phyloP scores from a whole-genome alignment of 2,797 vertebrate species.

The Bufotes viridis region DNA sequence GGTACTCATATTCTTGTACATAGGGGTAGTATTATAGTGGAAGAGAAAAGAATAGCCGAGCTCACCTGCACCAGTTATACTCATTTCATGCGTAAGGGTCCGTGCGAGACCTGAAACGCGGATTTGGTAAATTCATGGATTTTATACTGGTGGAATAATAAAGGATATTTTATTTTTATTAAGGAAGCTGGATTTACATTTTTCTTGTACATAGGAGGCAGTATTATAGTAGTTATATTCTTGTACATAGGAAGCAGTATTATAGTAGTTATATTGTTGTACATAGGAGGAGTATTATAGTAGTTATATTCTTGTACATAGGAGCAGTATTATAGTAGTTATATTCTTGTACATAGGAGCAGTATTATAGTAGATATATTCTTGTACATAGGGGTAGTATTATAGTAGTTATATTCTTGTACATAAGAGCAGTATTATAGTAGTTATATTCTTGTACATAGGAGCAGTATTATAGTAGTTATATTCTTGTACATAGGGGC shows the following conservation, averaged over 20 bases:
- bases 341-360: background rate
- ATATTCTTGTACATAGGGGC: background rate
- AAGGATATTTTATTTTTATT: background rate
- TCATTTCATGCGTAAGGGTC: no score
- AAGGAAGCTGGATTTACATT: background rate
- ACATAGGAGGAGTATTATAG: background rate
- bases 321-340: constrained; percentile 1
- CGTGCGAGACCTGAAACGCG: no score
- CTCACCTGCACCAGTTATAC: no score
- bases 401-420: background rate
- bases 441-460: background rate
- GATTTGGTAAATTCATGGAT: no score
- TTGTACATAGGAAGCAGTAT: background rate
- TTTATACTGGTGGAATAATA: no score
- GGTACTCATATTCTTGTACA: background rate
- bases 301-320: constrained; percentile 4
- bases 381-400: background rate
- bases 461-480: background rate
- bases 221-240: background rate
- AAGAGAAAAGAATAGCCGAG: no score
- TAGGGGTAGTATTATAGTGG: background rate
- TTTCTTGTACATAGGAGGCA: background rate
- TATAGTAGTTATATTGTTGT: constrained; percentile 1
- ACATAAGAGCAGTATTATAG: background rate
- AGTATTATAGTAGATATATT: constrained; percentile 1